phyloP scores from a whole-genome alignment of 2,113 vertebrate genomes.

The Hippocampus abdominalis region DNA sequence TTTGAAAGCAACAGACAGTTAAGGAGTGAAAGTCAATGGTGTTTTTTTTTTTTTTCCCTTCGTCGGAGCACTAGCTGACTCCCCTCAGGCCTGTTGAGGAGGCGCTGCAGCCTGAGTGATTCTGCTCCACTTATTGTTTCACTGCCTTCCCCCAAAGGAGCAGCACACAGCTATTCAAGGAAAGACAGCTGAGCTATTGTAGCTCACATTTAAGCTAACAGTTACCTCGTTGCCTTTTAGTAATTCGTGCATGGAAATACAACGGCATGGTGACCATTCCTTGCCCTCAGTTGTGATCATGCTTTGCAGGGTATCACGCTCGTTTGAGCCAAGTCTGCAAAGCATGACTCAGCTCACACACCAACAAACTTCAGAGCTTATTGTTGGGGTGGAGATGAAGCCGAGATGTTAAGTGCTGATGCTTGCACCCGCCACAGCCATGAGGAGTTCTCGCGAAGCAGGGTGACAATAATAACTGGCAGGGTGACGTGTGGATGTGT shows the following conservation, averaged over 20 bases:
- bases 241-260: background rate
- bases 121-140: conserved; percentile 55
- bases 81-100: conserved; percentile 34
- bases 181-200: background rate
- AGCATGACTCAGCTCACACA: conserved; percentile 52
- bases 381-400: conserved; percentile 32
- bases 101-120: conserved; percentile 62
- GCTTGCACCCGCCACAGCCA: conserved; percentile 25
- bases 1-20: background rate
- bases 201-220: background rate
- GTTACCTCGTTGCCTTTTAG: background rate
- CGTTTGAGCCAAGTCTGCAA: conserved; percentile 21
- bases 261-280: conserved; percentile 2
- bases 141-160: conserved; percentile 22
- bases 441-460: conserved; percentile 7
- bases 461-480: conserved; percentile 9
- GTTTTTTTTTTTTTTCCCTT: background rate
- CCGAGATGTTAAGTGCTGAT: conserved; percentile 45
- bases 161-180: background rate
- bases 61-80: conserved; percentile 28
- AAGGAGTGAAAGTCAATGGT: background rate
- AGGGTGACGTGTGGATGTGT: conserved; percentile 22
- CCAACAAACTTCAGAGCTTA: conserved; percentile 30
- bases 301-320: conserved; percentile 23
- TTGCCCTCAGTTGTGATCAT: conserved; percentile 6